Evolutionary conservation across 2,797 vertebrate genomes (phyloP), one percentile per base, ranked within the genome.

Genomic region (Kryptolebias ocellatus): DNA sequence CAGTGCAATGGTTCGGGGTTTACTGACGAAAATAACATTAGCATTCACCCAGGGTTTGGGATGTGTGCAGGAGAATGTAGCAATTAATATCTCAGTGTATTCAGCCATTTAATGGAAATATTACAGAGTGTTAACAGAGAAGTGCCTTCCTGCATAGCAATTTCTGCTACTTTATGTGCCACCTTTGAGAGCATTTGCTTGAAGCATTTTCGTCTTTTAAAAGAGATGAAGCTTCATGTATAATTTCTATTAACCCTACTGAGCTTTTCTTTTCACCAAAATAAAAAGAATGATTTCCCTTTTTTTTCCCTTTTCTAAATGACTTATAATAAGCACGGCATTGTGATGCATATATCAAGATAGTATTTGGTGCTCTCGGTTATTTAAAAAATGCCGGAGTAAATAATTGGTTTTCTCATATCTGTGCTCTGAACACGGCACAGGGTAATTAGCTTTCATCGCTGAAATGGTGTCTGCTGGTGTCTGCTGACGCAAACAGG

Each of bases 31-130:
- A 79, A 85, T 68, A 83, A 83, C 75, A 90, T 89, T 85, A 85
- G 79, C 75, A 88, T 90, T 89, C 81, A 80, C n/a, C 2, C 53
- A 46, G 62, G 72, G 83, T 87, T 75, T 60, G 59, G 64, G 37
- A 72, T 50, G 71, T 49, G 63, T 74, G 75, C 72, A 58, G 58
- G 70, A 57, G 70, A 83, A 90, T 74, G 76, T 69, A 60, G 60
- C 85, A 87, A 84, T 87, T 92, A 87, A 89, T 87, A 89, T 83
- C 69, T 80, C 70, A 81, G 81, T 79, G 83, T 86, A 89, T 88
- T 90, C 79, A 84, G 80, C 68, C 85, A 87, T 91, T 90, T 86
- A 89, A 90, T 88, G 80, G 81, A 89, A 90, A 85, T 79, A 81
- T 87, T 80, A 86, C 47, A 15, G 76, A 42, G 60, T 28, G 69